Evolutionary conservation across 2,888 invertebrate genomes (phyloP), one percentile per base, ranked within the genome.

Genomic region (Cotesia congregata): DNA sequence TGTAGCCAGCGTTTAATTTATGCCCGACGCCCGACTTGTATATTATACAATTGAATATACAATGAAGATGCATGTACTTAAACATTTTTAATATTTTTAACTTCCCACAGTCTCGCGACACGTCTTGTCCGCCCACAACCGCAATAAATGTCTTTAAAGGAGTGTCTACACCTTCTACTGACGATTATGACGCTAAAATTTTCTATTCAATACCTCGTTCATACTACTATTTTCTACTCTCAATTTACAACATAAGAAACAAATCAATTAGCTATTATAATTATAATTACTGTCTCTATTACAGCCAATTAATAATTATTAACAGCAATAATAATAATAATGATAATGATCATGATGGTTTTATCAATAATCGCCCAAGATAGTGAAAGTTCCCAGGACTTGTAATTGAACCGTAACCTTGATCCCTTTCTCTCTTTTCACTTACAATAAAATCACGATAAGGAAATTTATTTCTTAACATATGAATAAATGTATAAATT

Each of bases 401-500:
- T 20, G 20, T 50, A 12, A 72, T 72, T 61, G 17, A 64, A 67
- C 69, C 40, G 71, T 65, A 72, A 60, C 64, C 64, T 72, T 65
- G 67, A 77, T 74, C 17, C 67, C 70, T 69, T 70, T 68, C 50
- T 50, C 50, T 50, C 50, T 50, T 50, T 50, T 50, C 50, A 50
- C 50, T 50, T 12, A 50, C 7, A 50, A 50, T 50, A 12, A 50
- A 50, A 50, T 50, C 50, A 50, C 50, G 50, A 50, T 50, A 50
- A 50, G 50, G 50, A 50, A 50, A 50, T 50, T 50, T 50, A 12
- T 50, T 50, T 9, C 4, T 50, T 20, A 50, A 67, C n/a, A 15
- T 67, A 50, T 15, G 12, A 20, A 7, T 59, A 69, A 75, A 65
- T 70, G 7, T 39, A 68, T 61, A 61, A 85, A 88, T 89, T 74